Base-by-base conservation (phyloP, 2,888 invertebrate species). In the Halictus quadricinctus region DNA sequence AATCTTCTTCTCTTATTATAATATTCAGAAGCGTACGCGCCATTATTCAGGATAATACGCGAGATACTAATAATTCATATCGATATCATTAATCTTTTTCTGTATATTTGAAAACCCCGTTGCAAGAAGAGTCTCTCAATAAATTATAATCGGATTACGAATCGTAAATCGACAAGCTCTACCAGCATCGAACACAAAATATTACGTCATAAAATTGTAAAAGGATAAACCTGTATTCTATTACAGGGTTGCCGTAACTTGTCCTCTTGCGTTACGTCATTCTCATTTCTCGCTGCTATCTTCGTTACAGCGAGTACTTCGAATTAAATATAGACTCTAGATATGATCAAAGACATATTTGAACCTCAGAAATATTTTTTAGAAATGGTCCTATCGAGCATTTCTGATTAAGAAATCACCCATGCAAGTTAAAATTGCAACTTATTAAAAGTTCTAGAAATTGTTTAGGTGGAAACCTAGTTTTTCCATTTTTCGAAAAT, bases 141-240 rank as follows among this genome's bases (percentile, higher is more conserved):
- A 13, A 69, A 41, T 69, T 69, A 69, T 21, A 69, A 69, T 69
- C 64, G 64, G 64, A 64, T 64, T 64, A 64, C 64, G 21, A 36
- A 69, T 41, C 41, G 5, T 69, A 69, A 69, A 69, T 41, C 69
- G 21, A 36, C 69, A 18, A 21, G 69, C 36, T 41, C 41, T 5
- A 21, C 12, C 12, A 21, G 41, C 18, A 12, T 69, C 41, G 69
- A 69, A 69, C 36, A 21, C 4, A 36, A 41, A 36, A 69, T 41
- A 41, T 21, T 69, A 1, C 69, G 21, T 41, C 69, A 18, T 41
- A 41, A 41, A 69, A 69, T 41, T 21, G 41, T 36, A 8, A 36
- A 66, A 69, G 21, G 12, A 69, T 41, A 69, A 69, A 69, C 69
- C 69, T 21, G 69, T 10, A 69, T 12, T 41, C 66, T 41, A 2